A percentile compares a stretch with the other conserved stretches of the same genome.
Evolutionary conservation across 64 coral and sea anemone genomes (phyloP).

Genomic region (Stylophora pistillata): DNA sequence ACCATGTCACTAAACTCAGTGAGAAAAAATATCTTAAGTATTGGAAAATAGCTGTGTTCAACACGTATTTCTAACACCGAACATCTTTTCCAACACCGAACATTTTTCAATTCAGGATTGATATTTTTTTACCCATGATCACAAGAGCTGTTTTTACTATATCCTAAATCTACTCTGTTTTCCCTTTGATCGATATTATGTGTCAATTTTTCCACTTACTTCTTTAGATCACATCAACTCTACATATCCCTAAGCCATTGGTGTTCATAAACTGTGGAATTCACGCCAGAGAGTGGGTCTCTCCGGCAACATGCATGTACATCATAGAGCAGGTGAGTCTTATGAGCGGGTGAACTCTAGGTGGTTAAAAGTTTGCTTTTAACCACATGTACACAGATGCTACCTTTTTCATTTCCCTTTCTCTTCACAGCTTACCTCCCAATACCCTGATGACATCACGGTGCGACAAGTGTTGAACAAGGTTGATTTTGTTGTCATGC

Average conservation of each 20-base stretch:
- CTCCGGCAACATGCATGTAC: slow-evolving; percentile 79
- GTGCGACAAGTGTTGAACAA: slow-evolving; percentile 49
- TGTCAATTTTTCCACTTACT: neutral
- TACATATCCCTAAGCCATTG: slow-evolving; percentile 9
- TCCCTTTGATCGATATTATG: too few relatives aligned
- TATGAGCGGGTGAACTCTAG: neutral
- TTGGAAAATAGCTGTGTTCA: too few relatives aligned
- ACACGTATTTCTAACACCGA: too few relatives aligned
- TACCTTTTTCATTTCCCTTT: neutral
- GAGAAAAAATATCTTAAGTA: neutral
- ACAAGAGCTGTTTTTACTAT: too few relatives aligned
- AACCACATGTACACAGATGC: too few relatives aligned
- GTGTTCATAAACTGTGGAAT: slow-evolving; percentile 91
- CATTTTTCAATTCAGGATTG: too few relatives aligned
- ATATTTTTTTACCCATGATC: too few relatives aligned
- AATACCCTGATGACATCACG: slow-evolving; percentile 19
- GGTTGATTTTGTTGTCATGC: slow-evolving; percentile 76
- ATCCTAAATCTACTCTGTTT: too few relatives aligned
- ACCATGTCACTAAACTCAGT: neutral
- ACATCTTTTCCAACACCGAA: too few relatives aligned
- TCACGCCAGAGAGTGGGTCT: slow-evolving; percentile 81
- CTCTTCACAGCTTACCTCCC: slow-evolving; percentile 22
- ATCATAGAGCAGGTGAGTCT: slow-evolving; percentile 65
- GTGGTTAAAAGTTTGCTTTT: neutral
- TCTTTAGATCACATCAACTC: slow-evolving; percentile 53